Conservation (phyloP, 2,113 vertebrate genomes). For the Bothrops jararaca region DNA sequence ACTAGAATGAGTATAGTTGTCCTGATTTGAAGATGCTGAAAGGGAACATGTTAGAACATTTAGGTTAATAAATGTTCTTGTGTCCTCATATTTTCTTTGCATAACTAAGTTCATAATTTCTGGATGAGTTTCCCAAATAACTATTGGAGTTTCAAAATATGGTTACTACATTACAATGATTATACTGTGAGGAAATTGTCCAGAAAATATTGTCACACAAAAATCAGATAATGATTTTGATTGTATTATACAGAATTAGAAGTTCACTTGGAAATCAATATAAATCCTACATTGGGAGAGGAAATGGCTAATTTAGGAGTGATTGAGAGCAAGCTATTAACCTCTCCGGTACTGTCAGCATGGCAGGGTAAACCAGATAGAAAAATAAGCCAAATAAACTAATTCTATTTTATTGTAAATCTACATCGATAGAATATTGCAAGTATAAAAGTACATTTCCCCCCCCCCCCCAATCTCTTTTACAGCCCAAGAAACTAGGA, state of each 20-base stretch:
- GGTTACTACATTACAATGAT: neutral
- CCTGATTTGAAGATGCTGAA: neutral
- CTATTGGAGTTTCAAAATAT: neutral
- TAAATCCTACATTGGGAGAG: neutral
- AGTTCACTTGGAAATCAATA: neutral
- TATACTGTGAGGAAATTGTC: neutral
- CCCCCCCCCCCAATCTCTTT: no score
- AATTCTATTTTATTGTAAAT: no score
- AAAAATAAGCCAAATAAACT: no score
- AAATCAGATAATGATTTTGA: neutral
- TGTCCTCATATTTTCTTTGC: neutral
- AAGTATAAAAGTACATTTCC: no score
- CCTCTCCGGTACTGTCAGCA: neutral
- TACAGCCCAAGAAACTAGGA: no score
- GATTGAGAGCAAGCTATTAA: neutral
- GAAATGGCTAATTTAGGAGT: neutral
- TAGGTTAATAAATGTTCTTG: neutral
- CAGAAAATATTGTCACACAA: neutral
- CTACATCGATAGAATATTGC: no score
- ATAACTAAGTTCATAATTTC: neutral
- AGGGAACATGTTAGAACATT: neutral
- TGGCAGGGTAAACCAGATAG: no score
- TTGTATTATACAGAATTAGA: neutral
- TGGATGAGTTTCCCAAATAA: neutral
- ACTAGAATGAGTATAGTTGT: neutral